Conservation (phyloP, 2,113 vertebrate species). For the Tragelaphus imberbis region DNA sequence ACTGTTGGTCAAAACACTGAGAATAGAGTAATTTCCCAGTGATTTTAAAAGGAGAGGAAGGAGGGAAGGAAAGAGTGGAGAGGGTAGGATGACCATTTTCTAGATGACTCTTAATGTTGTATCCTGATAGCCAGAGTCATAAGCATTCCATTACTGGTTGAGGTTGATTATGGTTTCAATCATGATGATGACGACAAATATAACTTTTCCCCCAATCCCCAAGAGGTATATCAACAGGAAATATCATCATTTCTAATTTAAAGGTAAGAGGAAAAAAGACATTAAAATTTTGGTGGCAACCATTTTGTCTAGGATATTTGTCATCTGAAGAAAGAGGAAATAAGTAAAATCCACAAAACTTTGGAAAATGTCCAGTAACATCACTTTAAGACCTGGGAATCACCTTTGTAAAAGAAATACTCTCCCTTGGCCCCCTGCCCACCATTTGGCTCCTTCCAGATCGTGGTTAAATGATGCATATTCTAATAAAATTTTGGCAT, state of each 20-base stretch:
- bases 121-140: background rate
- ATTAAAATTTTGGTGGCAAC: background rate
- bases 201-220: background rate
- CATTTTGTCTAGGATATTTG: background rate
- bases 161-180: background rate
- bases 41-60: background rate
- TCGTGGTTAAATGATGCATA: background rate
- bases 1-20: background rate
- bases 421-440: background rate
- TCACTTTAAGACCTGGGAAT: background rate
- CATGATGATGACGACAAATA: background rate
- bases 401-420: background rate
- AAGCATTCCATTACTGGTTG: background rate
- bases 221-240: background rate
- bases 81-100: background rate
- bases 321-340: background rate
- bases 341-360: background rate
- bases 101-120: background rate
- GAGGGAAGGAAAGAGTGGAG: background rate
- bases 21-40: background rate
- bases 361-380: background rate
- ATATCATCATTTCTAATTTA: background rate
- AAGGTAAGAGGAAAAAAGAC: background rate
- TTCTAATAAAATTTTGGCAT: background rate
- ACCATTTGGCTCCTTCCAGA: background rate